phyloP scores from a whole-genome alignment of 2,888 invertebrate species.

The Acleris laterana region DNA sequence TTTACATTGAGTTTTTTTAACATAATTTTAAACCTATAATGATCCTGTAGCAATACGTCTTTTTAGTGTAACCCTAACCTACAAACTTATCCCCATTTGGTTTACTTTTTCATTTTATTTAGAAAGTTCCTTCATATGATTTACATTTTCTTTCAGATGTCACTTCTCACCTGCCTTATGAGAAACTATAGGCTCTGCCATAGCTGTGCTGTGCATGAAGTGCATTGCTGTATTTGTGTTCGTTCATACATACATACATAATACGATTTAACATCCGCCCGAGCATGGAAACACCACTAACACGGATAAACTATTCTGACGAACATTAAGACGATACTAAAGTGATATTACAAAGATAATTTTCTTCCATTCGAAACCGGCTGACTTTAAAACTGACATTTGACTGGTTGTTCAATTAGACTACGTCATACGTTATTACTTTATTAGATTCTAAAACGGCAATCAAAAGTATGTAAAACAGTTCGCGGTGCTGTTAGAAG shows the following conservation, averaged over 20 bases:
- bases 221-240: conserved; percentile 73
- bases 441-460: too few species aligned
- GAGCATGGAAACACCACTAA: conserved; percentile 66
- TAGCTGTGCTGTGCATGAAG: conserved; percentile 81
- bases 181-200: conserved; percentile 92
- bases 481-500: background rate
- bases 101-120: conserved; percentile 70
- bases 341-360: conserved; percentile 21
- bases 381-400: too few species aligned
- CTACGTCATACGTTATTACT: too few species aligned
- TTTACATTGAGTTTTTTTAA: too few species aligned
- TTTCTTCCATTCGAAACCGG: too few species aligned
- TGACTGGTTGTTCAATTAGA: too few species aligned
- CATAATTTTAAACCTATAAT: too few species aligned
- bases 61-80: background rate
- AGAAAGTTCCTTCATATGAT: conserved; percentile 38
- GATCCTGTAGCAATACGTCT: background rate
- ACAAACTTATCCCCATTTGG: conserved; percentile 14
- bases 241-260: conserved; percentile 56
- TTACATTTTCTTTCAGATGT: conserved; percentile 91
- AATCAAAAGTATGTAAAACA: background rate
- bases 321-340: conserved; percentile 11
- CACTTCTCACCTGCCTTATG: conserved; percentile 95
- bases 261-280: conserved; percentile 47
- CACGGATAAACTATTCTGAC: conserved; percentile 41